These are phyloP conservation scores for Piscicola geometra DNA, from an alignment of 2,888 invertebrate genomes.

Conservation along the genomic window DNA sequence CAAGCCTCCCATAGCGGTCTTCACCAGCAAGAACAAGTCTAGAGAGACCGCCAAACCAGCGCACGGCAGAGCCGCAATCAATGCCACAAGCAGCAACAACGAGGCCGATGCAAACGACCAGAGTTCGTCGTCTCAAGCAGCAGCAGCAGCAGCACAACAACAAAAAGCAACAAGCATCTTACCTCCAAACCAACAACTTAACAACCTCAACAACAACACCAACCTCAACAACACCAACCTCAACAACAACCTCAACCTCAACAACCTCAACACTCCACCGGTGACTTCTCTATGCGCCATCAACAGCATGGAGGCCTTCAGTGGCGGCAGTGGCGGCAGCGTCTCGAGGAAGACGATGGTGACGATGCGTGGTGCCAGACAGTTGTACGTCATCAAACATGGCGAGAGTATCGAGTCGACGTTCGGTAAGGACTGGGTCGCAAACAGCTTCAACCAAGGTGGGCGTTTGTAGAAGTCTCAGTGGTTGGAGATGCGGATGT, in stretches of 20 bases:
- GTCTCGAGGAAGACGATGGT: constrained; percentile 28
- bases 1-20: constrained; percentile 26
- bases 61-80: not conserved
- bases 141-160: not conserved
- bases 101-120: no score
- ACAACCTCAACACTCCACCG: not conserved
- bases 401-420: constrained; percentile 91
- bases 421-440: constrained; percentile 76
- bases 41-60: not conserved
- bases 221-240: constrained; percentile 13
- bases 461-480: no score
- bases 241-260: not conserved
- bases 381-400: constrained; percentile 74
- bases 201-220: constrained; percentile 7
- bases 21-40: constrained; percentile 28
- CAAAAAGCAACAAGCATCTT: not conserved
- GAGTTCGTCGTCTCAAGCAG: not conserved
- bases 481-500: no score
- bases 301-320: constrained; percentile 3
- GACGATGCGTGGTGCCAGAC: constrained; percentile 44
- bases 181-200: not conserved
- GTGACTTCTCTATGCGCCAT: not conserved
- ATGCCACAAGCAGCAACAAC: not conserved
- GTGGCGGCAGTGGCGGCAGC: constrained; percentile 28
- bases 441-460: constrained; percentile 71